These are phyloP conservation scores for Umimayanthus chanpuru DNA, from an alignment of 92 coral and sea anemone genomes.

Conservation along the genomic window DNA sequence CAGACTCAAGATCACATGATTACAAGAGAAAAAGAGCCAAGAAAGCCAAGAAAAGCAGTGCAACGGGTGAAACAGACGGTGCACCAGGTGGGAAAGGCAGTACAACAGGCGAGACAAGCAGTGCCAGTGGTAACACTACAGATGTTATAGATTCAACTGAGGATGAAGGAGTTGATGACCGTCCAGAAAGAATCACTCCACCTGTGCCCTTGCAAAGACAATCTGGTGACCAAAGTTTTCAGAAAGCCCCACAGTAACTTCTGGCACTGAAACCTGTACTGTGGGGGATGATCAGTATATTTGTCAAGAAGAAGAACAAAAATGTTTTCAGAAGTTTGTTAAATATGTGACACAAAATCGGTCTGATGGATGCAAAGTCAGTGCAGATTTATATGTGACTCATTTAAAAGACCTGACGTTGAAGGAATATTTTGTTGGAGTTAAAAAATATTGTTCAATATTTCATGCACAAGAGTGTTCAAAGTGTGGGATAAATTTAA, in stretches of 20 bases:
- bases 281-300: conserved; percentile 14
- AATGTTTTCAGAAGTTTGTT: conserved; percentile 29
- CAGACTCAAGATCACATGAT: too few species aligned
- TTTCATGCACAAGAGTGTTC: conserved; percentile 13
- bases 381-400: conserved; percentile 30
- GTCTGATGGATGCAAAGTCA: conserved; percentile 36
- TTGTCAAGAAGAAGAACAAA: conserved; percentile 22
- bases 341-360: conserved; percentile 39
- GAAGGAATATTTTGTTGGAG: conserved; percentile 27
- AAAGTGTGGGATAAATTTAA: conserved; percentile 21
- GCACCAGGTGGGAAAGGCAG: too few species aligned
- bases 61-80: too few species aligned
- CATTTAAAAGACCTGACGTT: conserved; percentile 42
- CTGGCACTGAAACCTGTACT: conserved; percentile 7
- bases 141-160: not conserved
- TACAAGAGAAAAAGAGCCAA: not conserved
- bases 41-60: not conserved
- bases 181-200: not conserved
- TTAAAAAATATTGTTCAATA: conserved; percentile 40
- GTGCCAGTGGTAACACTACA: conserved; percentile 13
- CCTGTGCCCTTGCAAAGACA: conserved; percentile 6
- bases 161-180: not conserved
- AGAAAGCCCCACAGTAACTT: conserved; percentile 6
- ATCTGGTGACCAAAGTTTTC: not conserved
- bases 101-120: conserved; percentile 10